Conservation (phyloP, 2,113 vertebrate species). For the Trichechus manatus region DNA sequence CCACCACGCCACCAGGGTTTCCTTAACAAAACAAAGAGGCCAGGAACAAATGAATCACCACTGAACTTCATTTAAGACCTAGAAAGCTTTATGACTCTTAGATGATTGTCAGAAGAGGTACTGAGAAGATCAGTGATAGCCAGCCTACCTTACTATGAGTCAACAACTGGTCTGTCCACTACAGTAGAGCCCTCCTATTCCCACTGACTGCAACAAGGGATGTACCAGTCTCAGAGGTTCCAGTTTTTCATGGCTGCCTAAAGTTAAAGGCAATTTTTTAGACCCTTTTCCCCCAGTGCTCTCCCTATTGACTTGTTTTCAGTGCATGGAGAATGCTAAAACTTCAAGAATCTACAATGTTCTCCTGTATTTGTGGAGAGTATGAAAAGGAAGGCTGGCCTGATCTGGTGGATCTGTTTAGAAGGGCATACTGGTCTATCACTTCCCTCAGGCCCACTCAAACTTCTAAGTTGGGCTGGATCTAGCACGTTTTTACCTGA, state of each 20-base stretch:
- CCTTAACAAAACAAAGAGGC: neutral
- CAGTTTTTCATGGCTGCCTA: neutral
- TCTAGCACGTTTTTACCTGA: constrained; percentile 17
- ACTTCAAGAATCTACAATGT: neutral
- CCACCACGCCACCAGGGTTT: no score
- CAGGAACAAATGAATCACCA: neutral
- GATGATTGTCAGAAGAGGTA: neutral
- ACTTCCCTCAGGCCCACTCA: neutral
- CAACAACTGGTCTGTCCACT: neutral
- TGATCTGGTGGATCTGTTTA: neutral
- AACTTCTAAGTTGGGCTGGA: neutral
- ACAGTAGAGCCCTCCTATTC: neutral
- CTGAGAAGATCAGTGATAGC: neutral
- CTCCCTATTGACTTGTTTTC: constrained; percentile 19
- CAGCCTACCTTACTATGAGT: neutral
- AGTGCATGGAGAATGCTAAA: neutral
- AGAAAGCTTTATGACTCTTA: neutral
- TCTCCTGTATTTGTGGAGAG: neutral
- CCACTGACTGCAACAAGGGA: neutral
- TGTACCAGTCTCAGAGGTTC: neutral
- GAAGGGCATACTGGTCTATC: neutral
- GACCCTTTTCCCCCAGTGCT: neutral
- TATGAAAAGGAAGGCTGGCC: neutral
- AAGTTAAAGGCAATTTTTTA: neutral
- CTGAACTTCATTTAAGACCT: neutral